Conservation (phyloP, 2,888 invertebrate genomes). For the Tortrix viridana region DNA sequence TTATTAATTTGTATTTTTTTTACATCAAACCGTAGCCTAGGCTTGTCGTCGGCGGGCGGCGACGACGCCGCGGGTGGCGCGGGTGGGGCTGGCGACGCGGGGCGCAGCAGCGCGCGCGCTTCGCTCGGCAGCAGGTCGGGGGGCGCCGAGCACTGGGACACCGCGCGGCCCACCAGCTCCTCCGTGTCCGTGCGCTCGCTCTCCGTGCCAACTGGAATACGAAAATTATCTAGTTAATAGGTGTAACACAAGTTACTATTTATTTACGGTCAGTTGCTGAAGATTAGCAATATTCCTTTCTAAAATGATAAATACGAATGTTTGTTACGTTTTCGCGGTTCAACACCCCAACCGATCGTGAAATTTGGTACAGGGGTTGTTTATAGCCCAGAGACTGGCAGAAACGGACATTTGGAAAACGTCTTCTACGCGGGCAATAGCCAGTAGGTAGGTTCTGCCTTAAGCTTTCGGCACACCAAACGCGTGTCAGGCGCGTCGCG, state of each 20-base stretch:
- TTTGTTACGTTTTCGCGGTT: too few species aligned
- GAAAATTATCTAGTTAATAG: slow-evolving; percentile 9
- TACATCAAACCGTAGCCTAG: slow-evolving; percentile 77
- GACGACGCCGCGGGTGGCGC: slow-evolving; percentile 43
- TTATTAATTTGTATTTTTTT: slow-evolving; percentile 24
- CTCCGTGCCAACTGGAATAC: slow-evolving; percentile 85
- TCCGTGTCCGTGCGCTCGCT: slow-evolving; percentile 88
- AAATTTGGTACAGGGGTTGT: too few species aligned
- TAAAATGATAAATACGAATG: too few species aligned
- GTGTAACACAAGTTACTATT: not conserved
- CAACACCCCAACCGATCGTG: too few species aligned
- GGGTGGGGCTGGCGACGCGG: slow-evolving; percentile 53
- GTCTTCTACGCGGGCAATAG: too few species aligned
- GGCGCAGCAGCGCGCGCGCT: slow-evolving; percentile 77
- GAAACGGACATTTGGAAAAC: too few species aligned
- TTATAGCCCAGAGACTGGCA: too few species aligned
- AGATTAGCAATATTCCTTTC: too few species aligned
- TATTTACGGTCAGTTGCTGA: too few species aligned
- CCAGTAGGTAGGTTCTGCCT: too few species aligned
- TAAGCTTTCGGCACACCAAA: too few species aligned
- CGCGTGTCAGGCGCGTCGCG: too few species aligned
- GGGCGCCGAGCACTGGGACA: slow-evolving; percentile 86
- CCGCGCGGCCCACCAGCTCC: slow-evolving; percentile 86
- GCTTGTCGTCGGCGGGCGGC: slow-evolving; percentile 54
- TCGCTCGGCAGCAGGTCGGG: slow-evolving; percentile 86